Base-by-base conservation (phyloP, 35 echinoderm and acorn worm genomes). In the Diadema setosum region DNA sequence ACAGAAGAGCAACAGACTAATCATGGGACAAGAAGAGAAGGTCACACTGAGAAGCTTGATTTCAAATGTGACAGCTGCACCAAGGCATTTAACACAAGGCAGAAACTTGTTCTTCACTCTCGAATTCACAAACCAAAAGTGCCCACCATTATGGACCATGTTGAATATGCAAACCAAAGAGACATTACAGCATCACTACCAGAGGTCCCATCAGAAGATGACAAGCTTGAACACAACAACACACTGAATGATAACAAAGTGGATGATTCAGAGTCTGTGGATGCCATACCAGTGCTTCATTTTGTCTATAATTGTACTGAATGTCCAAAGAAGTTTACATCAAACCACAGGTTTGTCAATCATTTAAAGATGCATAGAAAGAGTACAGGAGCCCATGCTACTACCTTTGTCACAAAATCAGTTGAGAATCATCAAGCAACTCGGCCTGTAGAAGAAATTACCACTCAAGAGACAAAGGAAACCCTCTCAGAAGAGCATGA, bases 291-390 rank as follows among this genome's bases (percentile, higher is more conserved):
- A n/a, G n/a, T n/a, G n/a, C n/a, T n/a, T n/a, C 63, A 67, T 67
- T 18, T 67, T 41, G n/a, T 78, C 18, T 78, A 78, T 41, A 15
- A 26, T 4, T 78, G 73, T 78, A 16, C 73, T 9, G 73, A 78
- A 17, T 78, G 73, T 41, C 73, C 73, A 14, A 78, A 78, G 40
- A n/a, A 78, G 40, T 78, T 78, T 24, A 78, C 73, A 42, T 78
- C 73, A 17, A 42, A 39, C 40, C 40, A 41, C 14, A 78, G 44
- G 44, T 23, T 78, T 78, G 40, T 41, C 4, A 78, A 15, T 23
- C 73, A 78, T 24, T 9, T 42, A 7, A 78, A 44, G n/a, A 78
- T 78, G 73, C 73, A 78, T 44, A 15, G 7, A 5, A 78, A 78
- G 73, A 78, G 21, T 16, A 67, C 63, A 31, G 37, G n/a, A n/a